Percentiles rank a stretch among this genome's conserved stretches.
phyloP scores from a whole-genome alignment of 2,888 invertebrate species.

The Pseudoips prasinana region DNA sequence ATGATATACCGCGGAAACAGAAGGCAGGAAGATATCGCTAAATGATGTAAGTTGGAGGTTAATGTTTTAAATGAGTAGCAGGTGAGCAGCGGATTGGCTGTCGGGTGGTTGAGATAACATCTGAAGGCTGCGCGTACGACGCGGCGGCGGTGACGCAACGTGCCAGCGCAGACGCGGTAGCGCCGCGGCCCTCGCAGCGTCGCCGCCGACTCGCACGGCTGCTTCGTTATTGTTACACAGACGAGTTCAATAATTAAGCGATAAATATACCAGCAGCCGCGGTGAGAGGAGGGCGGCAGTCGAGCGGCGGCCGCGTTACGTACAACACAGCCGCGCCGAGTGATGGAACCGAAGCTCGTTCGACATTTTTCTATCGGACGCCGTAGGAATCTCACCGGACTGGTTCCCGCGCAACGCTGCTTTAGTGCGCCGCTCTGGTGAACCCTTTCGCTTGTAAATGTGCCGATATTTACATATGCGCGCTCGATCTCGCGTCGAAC shows the following conservation, averaged over 20 bases:
- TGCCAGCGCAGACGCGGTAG: slow-evolving; percentile 66
- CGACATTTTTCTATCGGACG: slow-evolving; percentile 84
- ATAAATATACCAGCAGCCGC: slow-evolving; percentile 75
- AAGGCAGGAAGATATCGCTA: slow-evolving; percentile 60
- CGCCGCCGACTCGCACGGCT: slow-evolving; percentile 60
- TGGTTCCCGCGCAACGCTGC: slow-evolving; percentile 82
- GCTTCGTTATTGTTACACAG: slow-evolving; percentile 76
- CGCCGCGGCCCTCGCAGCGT: slow-evolving; percentile 62
- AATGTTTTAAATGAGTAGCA: slow-evolving; percentile 63
- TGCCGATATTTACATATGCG: slow-evolving; percentile 82
- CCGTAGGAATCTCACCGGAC: slow-evolving; percentile 85
- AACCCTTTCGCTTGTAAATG: slow-evolving; percentile 82
- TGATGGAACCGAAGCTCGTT: slow-evolving; percentile 71
- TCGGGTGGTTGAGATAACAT: slow-evolving; percentile 57
- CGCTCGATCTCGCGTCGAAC: slow-evolving; percentile 78
- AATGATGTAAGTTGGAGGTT: slow-evolving; percentile 65
- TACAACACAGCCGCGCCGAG: slow-evolving; percentile 68
- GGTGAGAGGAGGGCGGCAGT: slow-evolving; percentile 77
- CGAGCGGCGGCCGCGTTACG: slow-evolving; percentile 75
- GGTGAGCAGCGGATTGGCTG: slow-evolving; percentile 57
- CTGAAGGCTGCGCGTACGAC: slow-evolving; percentile 62
- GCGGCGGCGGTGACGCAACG: slow-evolving; percentile 62
- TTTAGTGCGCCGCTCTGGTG: slow-evolving; percentile 81
- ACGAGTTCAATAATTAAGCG: slow-evolving; percentile 80
- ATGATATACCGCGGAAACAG: slow-evolving; percentile 54